These are phyloP conservation scores for Cephus sareptanus DNA, from an alignment of 2,888 invertebrate species.

Conservation along the genomic window DNA sequence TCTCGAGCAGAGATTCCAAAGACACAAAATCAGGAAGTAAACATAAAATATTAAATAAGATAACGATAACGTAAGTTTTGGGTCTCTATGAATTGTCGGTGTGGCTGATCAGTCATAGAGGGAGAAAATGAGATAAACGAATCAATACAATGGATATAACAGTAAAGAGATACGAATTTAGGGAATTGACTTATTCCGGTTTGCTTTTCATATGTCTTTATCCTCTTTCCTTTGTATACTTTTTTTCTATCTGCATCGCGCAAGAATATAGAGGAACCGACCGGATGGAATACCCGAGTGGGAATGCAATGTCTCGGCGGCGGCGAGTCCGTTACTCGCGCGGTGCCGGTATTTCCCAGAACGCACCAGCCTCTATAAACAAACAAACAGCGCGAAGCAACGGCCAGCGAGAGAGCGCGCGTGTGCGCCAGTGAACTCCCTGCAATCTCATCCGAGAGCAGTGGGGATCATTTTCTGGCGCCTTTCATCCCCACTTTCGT, in stretches of 20 bases:
- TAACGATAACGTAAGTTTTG: no score
- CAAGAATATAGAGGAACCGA: conserved; percentile 41
- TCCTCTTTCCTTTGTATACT: background rate
- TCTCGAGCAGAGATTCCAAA: no score
- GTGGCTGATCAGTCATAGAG: no score
- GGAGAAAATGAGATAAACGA: no score
- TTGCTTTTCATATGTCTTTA: conserved; percentile 6
- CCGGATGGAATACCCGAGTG: conserved; percentile 61
- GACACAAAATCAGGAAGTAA: no score
- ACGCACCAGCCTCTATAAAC: conserved; percentile 56
- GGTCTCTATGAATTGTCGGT: no score
- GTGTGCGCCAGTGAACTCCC: conserved; percentile 5
- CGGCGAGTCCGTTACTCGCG: conserved; percentile 59
- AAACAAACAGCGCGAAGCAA: conserved; percentile 44
- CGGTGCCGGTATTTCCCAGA: conserved; percentile 58
- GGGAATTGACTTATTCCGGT: background rate
- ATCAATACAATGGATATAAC: background rate
- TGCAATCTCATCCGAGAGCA: conserved; percentile 19
- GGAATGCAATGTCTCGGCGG: conserved; percentile 50
- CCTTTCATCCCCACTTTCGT: conserved; percentile 41
- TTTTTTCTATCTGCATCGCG: background rate
- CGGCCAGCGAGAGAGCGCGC: conserved; percentile 14
- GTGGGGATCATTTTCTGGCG: conserved; percentile 48
- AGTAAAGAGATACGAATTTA: background rate
- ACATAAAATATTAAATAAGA: no score